These are phyloP conservation scores for Phrynocephalus guinanensis DNA, from an alignment of 2,797 vertebrate species.

Conservation along the genomic window DNA sequence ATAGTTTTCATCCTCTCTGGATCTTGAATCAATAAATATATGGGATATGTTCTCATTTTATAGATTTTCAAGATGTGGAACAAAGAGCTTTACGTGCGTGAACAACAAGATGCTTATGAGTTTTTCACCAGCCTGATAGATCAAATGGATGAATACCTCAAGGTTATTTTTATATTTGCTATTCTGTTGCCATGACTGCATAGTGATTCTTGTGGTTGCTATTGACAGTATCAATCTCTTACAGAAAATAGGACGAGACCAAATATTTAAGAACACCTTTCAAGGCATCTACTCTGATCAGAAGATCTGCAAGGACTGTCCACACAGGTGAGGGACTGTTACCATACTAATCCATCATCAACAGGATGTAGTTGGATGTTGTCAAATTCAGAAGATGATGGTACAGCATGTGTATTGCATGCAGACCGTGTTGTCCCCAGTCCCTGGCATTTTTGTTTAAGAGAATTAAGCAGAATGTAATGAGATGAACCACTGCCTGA, in stretches of 20 bases:
- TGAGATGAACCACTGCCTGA: background rate
- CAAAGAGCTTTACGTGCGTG: constrained; percentile 95
- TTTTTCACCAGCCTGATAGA: constrained; percentile 99
- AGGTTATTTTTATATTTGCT: constrained; percentile 79
- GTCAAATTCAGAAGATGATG: background rate
- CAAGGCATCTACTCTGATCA: constrained; percentile 99
- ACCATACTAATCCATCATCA: background rate
- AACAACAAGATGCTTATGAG: constrained; percentile 98
- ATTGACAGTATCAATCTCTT: constrained; percentile 57
- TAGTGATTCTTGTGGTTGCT: constrained; percentile 19
- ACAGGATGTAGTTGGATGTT: background rate
- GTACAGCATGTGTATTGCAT: background rate
- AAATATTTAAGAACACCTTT: constrained; percentile 99
- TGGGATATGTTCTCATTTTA: background rate
- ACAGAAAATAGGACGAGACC: constrained; percentile 98
- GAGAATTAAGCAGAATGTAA: background rate
- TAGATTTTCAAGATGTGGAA: constrained; percentile 99
- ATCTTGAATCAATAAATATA: background rate
- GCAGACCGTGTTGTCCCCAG: background rate
- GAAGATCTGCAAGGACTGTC: constrained; percentile 99
- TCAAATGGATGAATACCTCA: constrained; percentile 97
- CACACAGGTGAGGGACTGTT: constrained; percentile 87
- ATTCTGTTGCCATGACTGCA: background rate
- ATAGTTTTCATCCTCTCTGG: background rate
- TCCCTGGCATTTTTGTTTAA: background rate